Percentiles rank a stretch among this genome's conserved stretches.
Conservation (phyloP, 1,140 invertebrate genomes). For the Andricus grossulariae region DNA sequence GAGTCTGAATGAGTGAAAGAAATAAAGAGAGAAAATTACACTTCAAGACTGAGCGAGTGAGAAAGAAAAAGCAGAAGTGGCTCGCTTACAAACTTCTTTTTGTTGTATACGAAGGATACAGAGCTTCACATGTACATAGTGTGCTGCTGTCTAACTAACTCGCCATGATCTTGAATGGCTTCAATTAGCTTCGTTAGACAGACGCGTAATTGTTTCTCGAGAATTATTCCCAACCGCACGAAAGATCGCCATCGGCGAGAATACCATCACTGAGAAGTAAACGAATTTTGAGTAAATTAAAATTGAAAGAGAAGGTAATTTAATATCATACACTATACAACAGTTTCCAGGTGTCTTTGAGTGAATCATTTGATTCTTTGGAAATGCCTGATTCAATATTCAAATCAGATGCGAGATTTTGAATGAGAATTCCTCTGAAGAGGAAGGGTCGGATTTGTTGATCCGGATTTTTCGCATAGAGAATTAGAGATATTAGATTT, state of each 20-base stretch:
- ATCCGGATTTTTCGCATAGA: no score
- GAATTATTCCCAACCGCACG: constrained; percentile 60
- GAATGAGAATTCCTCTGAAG: no score
- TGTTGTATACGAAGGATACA: constrained; percentile 39
- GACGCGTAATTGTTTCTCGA: constrained; percentile 70
- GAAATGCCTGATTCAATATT: no score
- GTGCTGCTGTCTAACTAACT: constrained; percentile 46
- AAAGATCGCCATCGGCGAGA: constrained; percentile 34
- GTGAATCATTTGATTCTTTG: no score
- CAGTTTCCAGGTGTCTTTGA: neutral
- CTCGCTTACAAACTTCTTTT: constrained; percentile 48
- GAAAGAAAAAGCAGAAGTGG: constrained; percentile 31
- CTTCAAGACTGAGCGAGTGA: neutral
- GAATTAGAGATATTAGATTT: no score
- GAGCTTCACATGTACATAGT: constrained; percentile 38
- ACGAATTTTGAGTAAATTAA: constrained; percentile 1
- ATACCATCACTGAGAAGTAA: constrained; percentile 34
- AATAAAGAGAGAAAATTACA: constrained; percentile 27
- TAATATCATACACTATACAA: no score
- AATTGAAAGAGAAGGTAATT: neutral
- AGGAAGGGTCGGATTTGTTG: no score
- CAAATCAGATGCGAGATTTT: no score
- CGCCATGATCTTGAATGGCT: constrained; percentile 72
- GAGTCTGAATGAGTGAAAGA: constrained; percentile 20
- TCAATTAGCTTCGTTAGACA: constrained; percentile 72